phyloP scores from a whole-genome alignment of 2,797 vertebrate genomes.

The Manis javanica region DNA sequence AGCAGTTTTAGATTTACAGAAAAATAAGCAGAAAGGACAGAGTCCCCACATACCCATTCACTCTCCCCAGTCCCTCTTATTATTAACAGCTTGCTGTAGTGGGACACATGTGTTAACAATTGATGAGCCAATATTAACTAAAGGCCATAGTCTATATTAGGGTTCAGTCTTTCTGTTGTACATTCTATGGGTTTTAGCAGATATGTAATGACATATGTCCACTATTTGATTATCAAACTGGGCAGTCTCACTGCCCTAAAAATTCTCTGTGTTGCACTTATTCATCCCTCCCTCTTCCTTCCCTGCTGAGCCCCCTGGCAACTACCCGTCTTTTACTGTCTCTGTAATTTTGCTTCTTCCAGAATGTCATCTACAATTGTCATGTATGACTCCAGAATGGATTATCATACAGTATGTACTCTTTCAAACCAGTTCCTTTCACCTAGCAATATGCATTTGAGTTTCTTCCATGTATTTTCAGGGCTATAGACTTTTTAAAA shows the following conservation, averaged over 20 bases:
- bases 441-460: neutral
- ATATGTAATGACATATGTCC: neutral
- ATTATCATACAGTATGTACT: neutral
- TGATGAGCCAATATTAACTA: neutral
- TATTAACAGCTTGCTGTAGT: neutral
- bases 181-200: neutral
- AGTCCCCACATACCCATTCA: neutral
- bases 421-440: neutral
- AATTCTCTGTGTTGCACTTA: neutral
- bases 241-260: neutral
- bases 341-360: slow-evolving; percentile 11
- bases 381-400: neutral
- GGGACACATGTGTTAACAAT: neutral
- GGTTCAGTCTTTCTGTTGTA: neutral
- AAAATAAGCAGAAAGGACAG: neutral
- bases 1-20: neutral
- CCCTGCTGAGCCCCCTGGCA: neutral
- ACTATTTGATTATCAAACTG: neutral
- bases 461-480: neutral
- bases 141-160: neutral
- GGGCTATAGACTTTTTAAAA: neutral
- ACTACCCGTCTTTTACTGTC: neutral
- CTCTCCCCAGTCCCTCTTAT: neutral
- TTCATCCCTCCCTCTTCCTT: neutral
- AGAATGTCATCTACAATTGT: neutral